A percentile compares a stretch with the other conserved stretches of the same genome.
These are phyloP conservation scores for Pangasius djambal DNA, from an alignment of 2,797 vertebrate genomes.

Conservation along the genomic window DNA sequence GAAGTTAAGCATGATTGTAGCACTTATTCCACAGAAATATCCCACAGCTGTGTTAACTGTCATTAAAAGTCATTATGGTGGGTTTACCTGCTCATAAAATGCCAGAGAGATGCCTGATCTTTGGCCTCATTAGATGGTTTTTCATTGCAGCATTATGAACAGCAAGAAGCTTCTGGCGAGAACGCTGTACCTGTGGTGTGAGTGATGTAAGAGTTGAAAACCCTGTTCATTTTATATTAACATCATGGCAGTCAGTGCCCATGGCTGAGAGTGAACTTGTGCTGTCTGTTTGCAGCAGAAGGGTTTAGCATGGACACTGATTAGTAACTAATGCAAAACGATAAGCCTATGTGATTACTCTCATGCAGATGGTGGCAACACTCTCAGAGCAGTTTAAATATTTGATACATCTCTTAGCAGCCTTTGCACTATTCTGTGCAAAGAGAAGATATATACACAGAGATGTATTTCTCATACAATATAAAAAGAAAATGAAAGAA, in stretches of 20 bases:
- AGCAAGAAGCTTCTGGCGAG: slow-evolving; percentile 6
- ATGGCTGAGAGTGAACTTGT: slow-evolving; percentile 27
- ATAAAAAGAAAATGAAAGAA: slow-evolving; percentile 2
- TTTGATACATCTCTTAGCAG: slow-evolving; percentile 7
- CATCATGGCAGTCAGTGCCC: slow-evolving; percentile 21
- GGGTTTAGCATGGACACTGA: slow-evolving; percentile 47
- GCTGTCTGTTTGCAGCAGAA: slow-evolving; percentile 41
- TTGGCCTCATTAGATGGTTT: neutral
- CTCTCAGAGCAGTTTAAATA: slow-evolving; percentile 24
- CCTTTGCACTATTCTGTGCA: neutral
- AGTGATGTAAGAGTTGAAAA: slow-evolving; percentile 26
- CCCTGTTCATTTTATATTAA: slow-evolving; percentile 20
- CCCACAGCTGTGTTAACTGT: neutral
- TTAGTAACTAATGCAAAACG: slow-evolving; percentile 54
- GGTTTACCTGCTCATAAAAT: neutral
- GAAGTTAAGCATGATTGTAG: neutral
- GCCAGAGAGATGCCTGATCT: neutral
- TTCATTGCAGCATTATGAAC: slow-evolving; percentile 8
- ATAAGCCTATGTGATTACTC: slow-evolving; percentile 46
- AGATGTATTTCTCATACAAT: neutral
- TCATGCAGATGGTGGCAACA: slow-evolving; percentile 31
- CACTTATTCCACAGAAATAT: neutral
- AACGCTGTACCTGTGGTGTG: slow-evolving; percentile 10
- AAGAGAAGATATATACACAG: neutral
- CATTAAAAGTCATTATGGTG: slow-evolving; percentile 2